phyloP scores from a whole-genome alignment of 2,888 invertebrate genomes.

The Alcis repandata region DNA sequence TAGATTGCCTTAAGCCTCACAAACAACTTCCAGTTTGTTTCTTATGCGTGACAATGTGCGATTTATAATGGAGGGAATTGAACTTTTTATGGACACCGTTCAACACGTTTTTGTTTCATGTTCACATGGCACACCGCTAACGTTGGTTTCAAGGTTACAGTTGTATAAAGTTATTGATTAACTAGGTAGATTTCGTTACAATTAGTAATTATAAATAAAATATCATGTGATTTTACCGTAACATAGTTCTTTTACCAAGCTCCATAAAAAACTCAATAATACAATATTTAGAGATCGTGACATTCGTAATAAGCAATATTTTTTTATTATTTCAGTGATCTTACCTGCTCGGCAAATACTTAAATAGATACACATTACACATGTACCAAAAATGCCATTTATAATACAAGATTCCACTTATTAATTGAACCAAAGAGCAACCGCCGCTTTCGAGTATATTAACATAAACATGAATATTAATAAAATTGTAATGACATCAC shows the following conservation, averaged over 20 bases:
- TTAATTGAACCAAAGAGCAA: conserved; percentile 37
- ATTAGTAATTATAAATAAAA: not conserved
- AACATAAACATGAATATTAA: conserved; percentile 45
- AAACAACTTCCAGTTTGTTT: conserved; percentile 27
- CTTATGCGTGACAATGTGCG: conserved; percentile 45
- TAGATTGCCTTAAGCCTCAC: conserved; percentile 18
- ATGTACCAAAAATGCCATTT: too few species aligned
- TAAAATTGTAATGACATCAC: conserved; percentile 63
- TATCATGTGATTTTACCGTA: not conserved
- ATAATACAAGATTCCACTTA: too few species aligned
- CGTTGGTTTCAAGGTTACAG: conserved; percentile 39
- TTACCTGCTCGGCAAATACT: too few species aligned
- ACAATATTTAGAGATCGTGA: conserved; percentile 27
- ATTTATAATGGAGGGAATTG: conserved; percentile 42
- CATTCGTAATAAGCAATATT: conserved; percentile 39
- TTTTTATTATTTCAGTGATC: too few species aligned
- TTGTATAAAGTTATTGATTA: not conserved
- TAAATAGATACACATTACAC: too few species aligned
- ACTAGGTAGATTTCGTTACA: not conserved
- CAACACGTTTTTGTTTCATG: conserved; percentile 42
- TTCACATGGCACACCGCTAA: conserved; percentile 39
- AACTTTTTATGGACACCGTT: conserved; percentile 36
- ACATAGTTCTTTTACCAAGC: conserved; percentile 8
- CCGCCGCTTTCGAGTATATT: conserved; percentile 49
- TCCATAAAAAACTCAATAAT: conserved; percentile 17